These are phyloP conservation scores for Theretra japonica DNA, from an alignment of 2,888 invertebrate genomes.

Conservation along the genomic window DNA sequence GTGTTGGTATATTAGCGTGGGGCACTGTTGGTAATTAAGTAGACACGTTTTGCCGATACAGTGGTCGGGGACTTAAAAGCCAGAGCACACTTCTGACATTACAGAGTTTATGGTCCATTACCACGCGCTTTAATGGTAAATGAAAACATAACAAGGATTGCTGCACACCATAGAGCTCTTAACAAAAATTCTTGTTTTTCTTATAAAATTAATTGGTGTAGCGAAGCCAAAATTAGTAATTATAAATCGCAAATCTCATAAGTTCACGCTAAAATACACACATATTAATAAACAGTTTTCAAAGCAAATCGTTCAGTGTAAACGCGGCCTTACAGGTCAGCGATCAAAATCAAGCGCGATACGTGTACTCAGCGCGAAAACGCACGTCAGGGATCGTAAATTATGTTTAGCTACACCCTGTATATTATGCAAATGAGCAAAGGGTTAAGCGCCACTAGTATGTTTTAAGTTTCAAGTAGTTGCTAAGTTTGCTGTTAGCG, in stretches of 20 bases:
- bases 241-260: not conserved
- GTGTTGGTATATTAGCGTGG: too few relatives aligned
- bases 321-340: constrained; percentile 1
- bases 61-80: too few relatives aligned
- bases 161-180: too few relatives aligned
- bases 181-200: too few relatives aligned
- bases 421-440: constrained; percentile 36
- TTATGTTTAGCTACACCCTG: constrained; percentile 33
- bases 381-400: constrained; percentile 34
- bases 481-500: constrained; percentile 33
- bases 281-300: not conserved
- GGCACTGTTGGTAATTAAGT: too few relatives aligned
- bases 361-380: constrained; percentile 22
- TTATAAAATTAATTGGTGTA: too few relatives aligned
- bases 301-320: constrained; percentile 17
- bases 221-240: not conserved
- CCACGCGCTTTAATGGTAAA: too few relatives aligned
- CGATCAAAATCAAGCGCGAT: constrained; percentile 24
- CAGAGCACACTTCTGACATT: too few relatives aligned
- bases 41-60: too few relatives aligned
- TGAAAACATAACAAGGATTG: too few relatives aligned
- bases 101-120: too few relatives aligned
- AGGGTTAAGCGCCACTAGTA: constrained; percentile 35
- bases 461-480: constrained; percentile 36
- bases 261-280: not conserved